A percentile compares a stretch with the other conserved stretches of the same genome.
Evolutionary conservation across 2,797 vertebrate species (phyloP).

Genomic region (Hyperoplus lanceolatus): DNA sequence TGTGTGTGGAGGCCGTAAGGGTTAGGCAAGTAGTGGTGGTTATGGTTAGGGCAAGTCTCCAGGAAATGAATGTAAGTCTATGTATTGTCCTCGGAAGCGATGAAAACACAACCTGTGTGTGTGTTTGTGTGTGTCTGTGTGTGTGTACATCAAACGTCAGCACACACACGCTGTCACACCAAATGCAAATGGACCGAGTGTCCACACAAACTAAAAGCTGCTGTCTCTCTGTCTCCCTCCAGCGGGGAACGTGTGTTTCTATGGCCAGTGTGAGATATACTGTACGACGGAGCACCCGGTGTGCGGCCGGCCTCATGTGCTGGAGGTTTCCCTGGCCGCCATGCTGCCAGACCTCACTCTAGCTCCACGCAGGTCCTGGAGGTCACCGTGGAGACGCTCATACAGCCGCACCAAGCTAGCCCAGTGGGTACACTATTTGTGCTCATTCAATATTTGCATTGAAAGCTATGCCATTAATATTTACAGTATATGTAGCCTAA

Average conservation of each 20-base stretch:
- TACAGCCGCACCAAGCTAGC: slow-evolving; percentile 91
- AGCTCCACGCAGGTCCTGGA: slow-evolving; percentile 91
- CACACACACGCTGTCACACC: background rate
- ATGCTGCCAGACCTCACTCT: slow-evolving; percentile 90
- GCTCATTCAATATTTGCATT: background rate
- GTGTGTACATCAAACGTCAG: background rate
- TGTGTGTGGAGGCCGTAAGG: too few relatives aligned
- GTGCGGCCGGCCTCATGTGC: slow-evolving; percentile 88
- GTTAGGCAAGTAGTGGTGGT: too few relatives aligned
- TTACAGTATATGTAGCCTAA: background rate
- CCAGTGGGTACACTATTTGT: slow-evolving; percentile 76
- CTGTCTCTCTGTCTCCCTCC: slow-evolving; percentile 43
- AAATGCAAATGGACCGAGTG: too few relatives aligned
- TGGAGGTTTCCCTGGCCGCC: slow-evolving; percentile 92
- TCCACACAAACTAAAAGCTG: background rate
- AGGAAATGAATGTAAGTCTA: too few relatives aligned
- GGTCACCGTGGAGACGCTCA: slow-evolving; percentile 93
- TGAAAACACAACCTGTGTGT: too few relatives aligned
- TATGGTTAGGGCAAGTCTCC: too few relatives aligned
- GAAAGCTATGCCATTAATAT: background rate
- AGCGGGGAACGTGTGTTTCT: slow-evolving; percentile 94
- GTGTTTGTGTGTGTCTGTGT: background rate
- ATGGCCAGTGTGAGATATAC: slow-evolving; percentile 93
- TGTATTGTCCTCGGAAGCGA: too few relatives aligned
- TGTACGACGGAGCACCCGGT: slow-evolving; percentile 91